A percentile compares a stretch with the other conserved stretches of the same genome.
These are phyloP conservation scores for Lasiurus borealis DNA, from an alignment of 2,113 vertebrate species.

Conservation along the genomic window DNA sequence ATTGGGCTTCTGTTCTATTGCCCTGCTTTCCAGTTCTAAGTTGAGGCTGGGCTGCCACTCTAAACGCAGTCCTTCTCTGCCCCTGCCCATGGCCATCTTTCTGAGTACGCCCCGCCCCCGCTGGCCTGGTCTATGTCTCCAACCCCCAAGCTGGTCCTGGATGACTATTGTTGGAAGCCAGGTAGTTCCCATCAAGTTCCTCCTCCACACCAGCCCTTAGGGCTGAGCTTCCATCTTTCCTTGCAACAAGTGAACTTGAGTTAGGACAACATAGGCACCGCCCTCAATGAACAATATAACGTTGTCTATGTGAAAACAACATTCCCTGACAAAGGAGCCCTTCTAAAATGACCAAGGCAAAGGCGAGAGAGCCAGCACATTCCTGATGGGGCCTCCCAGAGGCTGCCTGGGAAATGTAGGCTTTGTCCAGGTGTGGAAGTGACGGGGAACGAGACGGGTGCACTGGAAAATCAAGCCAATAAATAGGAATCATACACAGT, in stretches of 20 bases:
- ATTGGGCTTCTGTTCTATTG: background rate
- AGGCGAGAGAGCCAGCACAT: background rate
- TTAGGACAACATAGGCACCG: background rate
- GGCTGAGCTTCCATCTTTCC: background rate
- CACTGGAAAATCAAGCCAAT: background rate
- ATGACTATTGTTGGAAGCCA: background rate
- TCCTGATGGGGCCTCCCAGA: background rate
- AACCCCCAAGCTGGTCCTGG: background rate
- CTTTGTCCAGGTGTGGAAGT: background rate
- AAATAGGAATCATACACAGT: background rate
- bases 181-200: background rate
- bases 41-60: background rate
- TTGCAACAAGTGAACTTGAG: background rate
- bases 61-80: background rate
- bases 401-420: background rate
- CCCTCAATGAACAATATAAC: conserved; percentile 32
- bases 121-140: background rate
- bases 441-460: background rate
- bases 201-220: background rate
- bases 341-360: background rate
- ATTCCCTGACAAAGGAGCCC: conserved; percentile 33
- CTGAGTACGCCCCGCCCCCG: background rate
- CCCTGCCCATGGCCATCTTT: background rate
- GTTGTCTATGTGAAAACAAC: conserved; percentile 39
- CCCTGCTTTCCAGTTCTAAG: background rate